Evolutionary conservation across 2,888 invertebrate species (phyloP).

Genomic region (Willowsia nigromaculata): DNA sequence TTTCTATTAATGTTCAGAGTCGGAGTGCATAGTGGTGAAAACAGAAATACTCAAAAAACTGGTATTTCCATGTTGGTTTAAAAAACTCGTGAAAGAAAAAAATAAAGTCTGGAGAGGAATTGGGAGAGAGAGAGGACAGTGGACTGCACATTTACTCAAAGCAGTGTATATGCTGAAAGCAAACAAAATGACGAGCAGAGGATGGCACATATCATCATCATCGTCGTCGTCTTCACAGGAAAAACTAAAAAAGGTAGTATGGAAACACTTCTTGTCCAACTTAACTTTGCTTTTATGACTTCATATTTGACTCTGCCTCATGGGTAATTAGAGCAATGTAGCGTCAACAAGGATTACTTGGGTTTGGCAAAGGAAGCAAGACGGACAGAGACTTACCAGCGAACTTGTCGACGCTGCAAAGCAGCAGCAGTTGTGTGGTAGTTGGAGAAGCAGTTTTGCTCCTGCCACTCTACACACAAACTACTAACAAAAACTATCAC

Average conservation of each 20-base stretch:
- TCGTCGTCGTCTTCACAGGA: constrained; percentile 11
- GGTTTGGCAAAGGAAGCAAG: constrained; percentile 60
- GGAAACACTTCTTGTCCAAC: constrained; percentile 43
- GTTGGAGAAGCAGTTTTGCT: not conserved
- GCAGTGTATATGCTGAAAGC: not conserved
- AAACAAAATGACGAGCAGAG: constrained; percentile 45
- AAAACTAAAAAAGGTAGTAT: constrained; percentile 44
- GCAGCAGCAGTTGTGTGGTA: not conserved
- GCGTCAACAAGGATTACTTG: constrained; percentile 69
- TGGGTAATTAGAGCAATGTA: constrained; percentile 71
- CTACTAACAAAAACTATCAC: not conserved
- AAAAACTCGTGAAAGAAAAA: not conserved
- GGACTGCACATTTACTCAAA: constrained; percentile 12
- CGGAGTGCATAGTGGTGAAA: not conserved
- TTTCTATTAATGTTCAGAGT: not conserved
- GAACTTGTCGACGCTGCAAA: constrained; percentile 48
- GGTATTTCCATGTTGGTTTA: not conserved
- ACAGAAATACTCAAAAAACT: no score
- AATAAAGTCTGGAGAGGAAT: not conserved
- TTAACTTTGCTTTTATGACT: constrained; percentile 67
- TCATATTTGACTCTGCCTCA: constrained; percentile 68
- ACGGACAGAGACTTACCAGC: constrained; percentile 44
- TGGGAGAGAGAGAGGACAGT: not conserved
- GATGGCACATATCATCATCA: constrained; percentile 21
- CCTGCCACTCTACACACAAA: not conserved